phyloP scores from a whole-genome alignment of 1,140 invertebrate genomes.

The Ectropis grisescens region DNA sequence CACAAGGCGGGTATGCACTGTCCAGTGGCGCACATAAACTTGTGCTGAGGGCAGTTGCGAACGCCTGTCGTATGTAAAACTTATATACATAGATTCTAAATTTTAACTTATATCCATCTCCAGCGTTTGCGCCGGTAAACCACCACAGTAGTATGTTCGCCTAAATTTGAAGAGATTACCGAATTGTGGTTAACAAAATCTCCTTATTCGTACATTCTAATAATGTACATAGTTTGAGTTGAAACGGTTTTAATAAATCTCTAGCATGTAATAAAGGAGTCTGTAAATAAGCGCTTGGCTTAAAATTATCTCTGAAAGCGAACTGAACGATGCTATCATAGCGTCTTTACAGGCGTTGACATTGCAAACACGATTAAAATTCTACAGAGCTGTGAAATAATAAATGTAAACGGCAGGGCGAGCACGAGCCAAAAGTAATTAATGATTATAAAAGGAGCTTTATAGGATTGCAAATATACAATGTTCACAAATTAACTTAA shows the following conservation, averaged over 20 bases:
- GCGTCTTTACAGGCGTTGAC: slow-evolving; percentile 6
- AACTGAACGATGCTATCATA: slow-evolving; percentile 3
- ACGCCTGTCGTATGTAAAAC: no score
- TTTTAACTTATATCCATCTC: no score
- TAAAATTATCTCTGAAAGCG: background rate
- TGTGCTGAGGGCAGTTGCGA: slow-evolving; percentile 66
- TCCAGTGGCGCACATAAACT: slow-evolving; percentile 73
- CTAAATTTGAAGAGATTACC: no score
- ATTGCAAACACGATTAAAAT: slow-evolving; percentile 19
- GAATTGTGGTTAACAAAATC: no score
- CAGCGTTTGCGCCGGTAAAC: no score
- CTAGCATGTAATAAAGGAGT: no score
- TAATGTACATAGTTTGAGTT: no score
- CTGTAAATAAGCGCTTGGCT: no score
- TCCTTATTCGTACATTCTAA: no score
- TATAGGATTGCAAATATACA: slow-evolving; percentile 35
- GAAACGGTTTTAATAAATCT: no score
- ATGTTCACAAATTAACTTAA: slow-evolving; percentile 26
- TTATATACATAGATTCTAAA: no score
- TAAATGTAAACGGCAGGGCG: slow-evolving; percentile 23
- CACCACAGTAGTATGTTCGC: no score
- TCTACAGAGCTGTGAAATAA: slow-evolving; percentile 19
- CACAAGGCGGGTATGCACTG: slow-evolving; percentile 81
- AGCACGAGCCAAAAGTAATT: slow-evolving; percentile 31
- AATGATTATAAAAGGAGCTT: slow-evolving; percentile 39